Percentiles rank a stretch among this genome's conserved stretches.
These are phyloP conservation scores for Sesamia nonagrioides DNA, from an alignment of 1,140 invertebrate genomes.

Conservation along the genomic window DNA sequence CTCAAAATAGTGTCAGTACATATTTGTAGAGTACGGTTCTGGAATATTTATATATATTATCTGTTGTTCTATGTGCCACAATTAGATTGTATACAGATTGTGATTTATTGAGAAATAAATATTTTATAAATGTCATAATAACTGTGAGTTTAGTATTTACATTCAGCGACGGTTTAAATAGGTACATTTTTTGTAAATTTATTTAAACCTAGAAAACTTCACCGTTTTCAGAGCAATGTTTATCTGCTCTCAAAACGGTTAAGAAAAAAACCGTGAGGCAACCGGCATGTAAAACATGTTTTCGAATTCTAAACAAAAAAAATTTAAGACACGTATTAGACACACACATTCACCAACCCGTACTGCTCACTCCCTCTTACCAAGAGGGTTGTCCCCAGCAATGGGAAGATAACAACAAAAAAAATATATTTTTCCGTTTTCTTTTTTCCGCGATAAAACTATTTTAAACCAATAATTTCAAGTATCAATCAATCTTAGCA, in stretches of 20 bases:
- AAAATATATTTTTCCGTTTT: too few species aligned
- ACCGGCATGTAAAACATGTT: too few species aligned
- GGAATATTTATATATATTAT: conserved; percentile 71
- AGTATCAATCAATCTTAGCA: neutral
- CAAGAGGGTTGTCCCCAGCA: too few species aligned
- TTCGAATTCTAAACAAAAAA: too few species aligned
- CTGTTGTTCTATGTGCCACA: conserved; percentile 83
- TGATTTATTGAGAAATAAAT: conserved; percentile 81
- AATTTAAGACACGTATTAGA: too few species aligned
- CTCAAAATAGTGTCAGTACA: conserved; percentile 66
- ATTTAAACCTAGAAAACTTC: neutral
- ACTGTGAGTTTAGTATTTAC: neutral
- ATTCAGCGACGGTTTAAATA: neutral
- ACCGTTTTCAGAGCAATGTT: too few species aligned
- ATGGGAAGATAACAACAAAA: too few species aligned
- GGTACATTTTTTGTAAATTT: neutral
- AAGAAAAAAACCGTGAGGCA: too few species aligned
- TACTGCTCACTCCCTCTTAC: too few species aligned
- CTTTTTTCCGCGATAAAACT: too few species aligned
- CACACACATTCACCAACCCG: too few species aligned
- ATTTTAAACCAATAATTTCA: neutral
- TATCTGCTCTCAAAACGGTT: too few species aligned
- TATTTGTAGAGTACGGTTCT: conserved; percentile 64
- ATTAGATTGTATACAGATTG: conserved; percentile 76
- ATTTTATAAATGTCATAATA: conserved; percentile 82